Evolutionary conservation across 2,888 invertebrate genomes (phyloP), one percentile per base, ranked within the genome.

Genomic region (Lycaena phlaeas): DNA sequence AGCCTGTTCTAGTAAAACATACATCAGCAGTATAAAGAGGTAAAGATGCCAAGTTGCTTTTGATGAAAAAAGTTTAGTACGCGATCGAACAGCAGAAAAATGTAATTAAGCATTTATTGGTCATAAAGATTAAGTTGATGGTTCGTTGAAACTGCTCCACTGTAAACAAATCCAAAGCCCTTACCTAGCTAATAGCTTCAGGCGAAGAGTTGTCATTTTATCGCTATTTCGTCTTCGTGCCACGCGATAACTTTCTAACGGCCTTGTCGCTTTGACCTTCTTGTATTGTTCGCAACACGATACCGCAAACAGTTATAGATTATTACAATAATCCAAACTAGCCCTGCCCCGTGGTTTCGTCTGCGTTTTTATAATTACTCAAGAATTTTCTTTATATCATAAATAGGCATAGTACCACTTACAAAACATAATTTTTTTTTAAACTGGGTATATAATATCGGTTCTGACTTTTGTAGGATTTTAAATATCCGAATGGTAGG

Each of bases 251-350:
- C 68, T 69, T 68, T 68, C 70, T 50, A 61, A 57, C 71, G 76
- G 69, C 81, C 81, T 81, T 79, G 78, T 45, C 52, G 44, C 58
- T 75, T 62, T 74, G 75, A 81, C 81, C 81, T 79, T 79, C 74
- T 64, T 60, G 64, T 68, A 68, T 65, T 59, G 59, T 59, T 57
- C 53, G 43, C 48, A 48, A 45, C 27, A 38, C 45, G 38, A 34
- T 45, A 51, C 37, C 43, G 43, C 47, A 34, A 38, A 31, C 18
- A 11, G 18, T 34, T 22, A 18, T 18, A 34, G 18, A 7, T 34
- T 22, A 34, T 34, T 34, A 34, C 44, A 41, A 44, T 45, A 45
- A 43, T 41, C 43, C 38, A 46, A 48, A 36, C 26, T 18, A 12
- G n/a, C 28, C n/a, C n/a, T n/a, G n/a, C n/a, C n/a, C n/a, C n/a